A percentile compares a stretch with the other conserved stretches of the same genome.
phyloP scores from a whole-genome alignment of 2,888 invertebrate species.

The Hyalella azteca region DNA sequence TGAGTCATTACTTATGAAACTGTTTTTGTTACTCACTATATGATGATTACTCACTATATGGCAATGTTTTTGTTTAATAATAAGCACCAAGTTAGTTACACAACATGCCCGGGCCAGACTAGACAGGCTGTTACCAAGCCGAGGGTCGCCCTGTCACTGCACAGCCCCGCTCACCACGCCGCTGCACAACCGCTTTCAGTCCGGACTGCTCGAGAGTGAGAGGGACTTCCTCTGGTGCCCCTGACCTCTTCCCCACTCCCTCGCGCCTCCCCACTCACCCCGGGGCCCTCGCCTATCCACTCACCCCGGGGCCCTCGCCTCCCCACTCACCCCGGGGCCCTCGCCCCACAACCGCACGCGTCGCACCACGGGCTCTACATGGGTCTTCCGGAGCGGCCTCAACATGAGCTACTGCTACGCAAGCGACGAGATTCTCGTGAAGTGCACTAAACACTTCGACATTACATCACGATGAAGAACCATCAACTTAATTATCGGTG shows the following conservation, averaged over 20 bases:
- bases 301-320: not conserved
- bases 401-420: too few species aligned
- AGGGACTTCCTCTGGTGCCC: not conserved
- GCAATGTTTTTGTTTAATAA: too few species aligned
- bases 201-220: conserved; percentile 32
- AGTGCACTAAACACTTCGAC: too few species aligned
- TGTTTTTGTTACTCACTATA: too few species aligned
- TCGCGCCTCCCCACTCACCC: not conserved
- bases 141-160: not conserved
- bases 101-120: not conserved
- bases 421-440: too few species aligned
- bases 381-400: not conserved
- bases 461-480: too few species aligned
- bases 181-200: conserved; percentile 14
- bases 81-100: not conserved
- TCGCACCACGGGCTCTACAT: too few species aligned
- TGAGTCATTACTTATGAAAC: too few species aligned
- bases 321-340: not conserved
- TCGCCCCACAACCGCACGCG: too few species aligned
- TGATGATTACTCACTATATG: too few species aligned
- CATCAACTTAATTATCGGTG: too few species aligned
- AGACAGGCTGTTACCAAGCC: not conserved
- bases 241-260: not conserved
- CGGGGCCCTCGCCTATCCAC: not conserved
- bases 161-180: not conserved